Evolutionary conservation across 2,888 invertebrate species (phyloP).

Genomic region (Melolontha melolontha): DNA sequence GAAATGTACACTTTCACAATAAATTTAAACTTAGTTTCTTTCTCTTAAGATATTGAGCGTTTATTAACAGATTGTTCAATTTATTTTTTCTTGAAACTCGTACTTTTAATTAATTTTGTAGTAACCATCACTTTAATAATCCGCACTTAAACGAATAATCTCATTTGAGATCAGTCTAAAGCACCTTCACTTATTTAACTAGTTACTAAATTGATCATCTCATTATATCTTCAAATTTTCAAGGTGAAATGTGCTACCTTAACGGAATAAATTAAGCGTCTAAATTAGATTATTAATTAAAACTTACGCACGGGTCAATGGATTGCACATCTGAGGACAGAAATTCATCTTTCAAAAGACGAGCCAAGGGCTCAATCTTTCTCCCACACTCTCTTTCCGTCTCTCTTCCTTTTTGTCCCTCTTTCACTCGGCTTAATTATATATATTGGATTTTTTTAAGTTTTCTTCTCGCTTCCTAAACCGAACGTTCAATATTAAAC

Average conservation of each 20-base stretch:
- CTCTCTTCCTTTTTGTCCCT: too few species aligned
- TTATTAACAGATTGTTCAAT: too few species aligned
- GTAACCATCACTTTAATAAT: not conserved
- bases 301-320: slow-evolving; percentile 38
- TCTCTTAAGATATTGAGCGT: too few species aligned
- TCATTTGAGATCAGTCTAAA: not conserved
- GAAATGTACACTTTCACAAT: too few species aligned
- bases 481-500: slow-evolving; percentile 33
- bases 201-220: slow-evolving; percentile 31
- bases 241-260: slow-evolving; percentile 30
- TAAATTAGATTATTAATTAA: slow-evolving; percentile 38
- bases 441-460: slow-evolving; percentile 34
- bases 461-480: slow-evolving; percentile 28
- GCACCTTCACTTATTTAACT: slow-evolving; percentile 26
- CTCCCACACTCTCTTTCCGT: too few species aligned
- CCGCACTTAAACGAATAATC: slow-evolving; percentile 6
- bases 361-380: not conserved
- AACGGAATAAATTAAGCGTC: slow-evolving; percentile 36
- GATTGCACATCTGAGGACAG: slow-evolving; percentile 37
- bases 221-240: not conserved
- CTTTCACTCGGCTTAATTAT: slow-evolving; percentile 22
- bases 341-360: slow-evolving; percentile 26
- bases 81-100: too few species aligned
- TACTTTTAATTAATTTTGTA: too few species aligned
- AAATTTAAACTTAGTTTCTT: too few species aligned